A percentile compares a stretch with the other conserved stretches of the same genome.
Conservation (phyloP, 2,797 vertebrate species). For the Euthynnus affinis region DNA sequence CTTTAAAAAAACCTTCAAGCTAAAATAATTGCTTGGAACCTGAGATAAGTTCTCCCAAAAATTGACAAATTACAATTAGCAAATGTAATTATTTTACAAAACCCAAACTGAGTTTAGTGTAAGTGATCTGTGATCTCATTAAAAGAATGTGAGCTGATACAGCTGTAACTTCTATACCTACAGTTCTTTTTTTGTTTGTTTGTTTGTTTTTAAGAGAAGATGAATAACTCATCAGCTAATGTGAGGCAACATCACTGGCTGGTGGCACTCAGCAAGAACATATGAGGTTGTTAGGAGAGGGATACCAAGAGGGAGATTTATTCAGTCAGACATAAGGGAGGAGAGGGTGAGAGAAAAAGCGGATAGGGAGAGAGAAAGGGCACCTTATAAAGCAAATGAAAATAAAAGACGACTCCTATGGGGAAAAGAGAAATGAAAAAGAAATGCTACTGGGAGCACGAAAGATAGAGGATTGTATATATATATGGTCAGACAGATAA, state of each 20-base stretch:
- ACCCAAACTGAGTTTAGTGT: too few species aligned
- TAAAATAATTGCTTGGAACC: not conserved
- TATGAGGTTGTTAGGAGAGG: not conserved
- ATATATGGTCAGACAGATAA: too few species aligned
- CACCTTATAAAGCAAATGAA: constrained; percentile 1
- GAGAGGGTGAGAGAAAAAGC: not conserved
- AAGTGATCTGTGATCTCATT: not conserved
- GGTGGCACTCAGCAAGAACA: not conserved
- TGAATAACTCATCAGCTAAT: not conserved
- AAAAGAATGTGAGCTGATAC: not conserved
- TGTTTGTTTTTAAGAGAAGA: too few species aligned
- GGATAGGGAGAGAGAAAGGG: not conserved
- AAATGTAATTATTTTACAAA: not conserved
- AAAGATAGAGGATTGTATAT: not conserved
- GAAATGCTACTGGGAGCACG: constrained; percentile 2
- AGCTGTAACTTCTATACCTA: not conserved
- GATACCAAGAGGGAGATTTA: not conserved
- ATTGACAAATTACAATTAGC: not conserved
- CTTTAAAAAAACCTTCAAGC: not conserved
- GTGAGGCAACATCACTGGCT: not conserved
- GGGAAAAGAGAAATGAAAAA: not conserved
- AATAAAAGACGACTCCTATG: constrained; percentile 17
- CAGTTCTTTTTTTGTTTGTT: not conserved
- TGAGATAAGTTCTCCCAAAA: not conserved
- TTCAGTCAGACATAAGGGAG: not conserved